Evolutionary conservation across 1,140 invertebrate species (phyloP).

Genomic region (Calliopsis andreniformis): DNA sequence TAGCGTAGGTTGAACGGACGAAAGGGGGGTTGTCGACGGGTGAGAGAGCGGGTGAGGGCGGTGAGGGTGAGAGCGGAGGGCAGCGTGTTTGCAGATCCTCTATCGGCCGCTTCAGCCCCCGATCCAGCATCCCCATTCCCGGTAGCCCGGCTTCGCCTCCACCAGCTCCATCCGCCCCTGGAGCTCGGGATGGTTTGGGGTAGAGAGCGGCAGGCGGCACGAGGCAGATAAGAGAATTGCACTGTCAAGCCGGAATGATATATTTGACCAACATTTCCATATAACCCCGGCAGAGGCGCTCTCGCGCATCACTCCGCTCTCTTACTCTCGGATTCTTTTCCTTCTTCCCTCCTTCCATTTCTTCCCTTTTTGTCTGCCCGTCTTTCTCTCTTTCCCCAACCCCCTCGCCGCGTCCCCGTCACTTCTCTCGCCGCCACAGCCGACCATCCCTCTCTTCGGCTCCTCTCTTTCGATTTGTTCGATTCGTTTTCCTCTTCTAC

Average conservation of each 20-base stretch:
- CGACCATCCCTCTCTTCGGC: conserved; percentile 8
- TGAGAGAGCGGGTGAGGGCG: neutral
- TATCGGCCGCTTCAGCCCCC: conserved; percentile 78
- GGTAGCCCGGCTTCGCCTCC: conserved; percentile 67
- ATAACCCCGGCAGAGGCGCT: conserved; percentile 81
- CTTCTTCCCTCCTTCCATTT: conserved; percentile 34
- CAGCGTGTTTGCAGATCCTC: conserved; percentile 81
- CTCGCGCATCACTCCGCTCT: conserved; percentile 69
- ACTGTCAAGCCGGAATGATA: conserved; percentile 92
- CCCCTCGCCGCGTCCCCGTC: neutral
- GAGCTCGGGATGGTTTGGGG: conserved; percentile 74
- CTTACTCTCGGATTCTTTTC: conserved; percentile 62
- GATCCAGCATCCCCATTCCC: conserved; percentile 62
- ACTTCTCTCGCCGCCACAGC: neutral
- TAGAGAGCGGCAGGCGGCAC: conserved; percentile 73
- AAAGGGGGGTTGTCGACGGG: conserved; percentile 1
- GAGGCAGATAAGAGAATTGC: conserved; percentile 91
- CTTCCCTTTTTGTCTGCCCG: conserved; percentile 25
- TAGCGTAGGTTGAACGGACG: conserved; percentile 44
- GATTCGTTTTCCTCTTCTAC: conserved; percentile 46
- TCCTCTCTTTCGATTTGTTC: conserved; percentile 57
- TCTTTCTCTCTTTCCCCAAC: conserved; percentile 16
- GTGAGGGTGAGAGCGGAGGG: conserved; percentile 59
- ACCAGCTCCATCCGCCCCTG: conserved; percentile 72
- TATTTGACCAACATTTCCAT: conserved; percentile 93